phyloP scores from a whole-genome alignment of 2,888 invertebrate species.

The Orchesella flavescens region DNA sequence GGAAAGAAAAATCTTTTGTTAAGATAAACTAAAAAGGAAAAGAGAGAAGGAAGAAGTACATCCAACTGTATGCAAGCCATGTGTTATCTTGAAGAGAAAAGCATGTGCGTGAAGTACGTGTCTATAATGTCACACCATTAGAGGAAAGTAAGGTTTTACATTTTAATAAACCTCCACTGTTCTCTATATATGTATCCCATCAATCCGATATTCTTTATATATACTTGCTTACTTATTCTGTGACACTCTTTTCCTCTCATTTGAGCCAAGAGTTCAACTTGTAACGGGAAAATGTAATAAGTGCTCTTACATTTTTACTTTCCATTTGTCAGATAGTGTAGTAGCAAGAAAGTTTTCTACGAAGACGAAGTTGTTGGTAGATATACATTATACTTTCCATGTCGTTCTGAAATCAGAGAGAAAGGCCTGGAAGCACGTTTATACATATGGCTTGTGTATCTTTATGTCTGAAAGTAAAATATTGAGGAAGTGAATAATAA shows the following conservation, averaged over 20 bases:
- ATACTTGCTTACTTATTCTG: too few species aligned
- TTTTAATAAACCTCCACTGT: conserved; percentile 15
- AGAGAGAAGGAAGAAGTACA: neutral
- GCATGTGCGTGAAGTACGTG: neutral
- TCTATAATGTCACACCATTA: conserved; percentile 25
- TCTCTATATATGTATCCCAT: neutral
- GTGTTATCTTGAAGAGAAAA: too few species aligned
- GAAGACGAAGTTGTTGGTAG: neutral
- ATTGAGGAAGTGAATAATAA: conserved; percentile 18
- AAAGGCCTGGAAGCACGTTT: too few species aligned
- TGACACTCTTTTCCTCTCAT: too few species aligned
- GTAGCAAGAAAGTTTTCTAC: neutral
- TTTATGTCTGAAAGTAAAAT: conserved; percentile 3
- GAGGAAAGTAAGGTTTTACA: conserved; percentile 10
- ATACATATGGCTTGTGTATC: neutral
- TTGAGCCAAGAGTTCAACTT: neutral
- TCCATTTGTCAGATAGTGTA: neutral
- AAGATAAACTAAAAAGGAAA: neutral
- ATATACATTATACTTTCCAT: too few species aligned
- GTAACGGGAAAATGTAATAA: neutral
- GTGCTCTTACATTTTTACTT: neutral
- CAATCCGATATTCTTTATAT: neutral
- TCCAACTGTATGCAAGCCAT: too few species aligned
- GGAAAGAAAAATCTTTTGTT: too few species aligned
- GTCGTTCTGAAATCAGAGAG: too few species aligned